Base-by-base conservation (phyloP, 1,140 invertebrate species). In the Popillia japonica region DNA sequence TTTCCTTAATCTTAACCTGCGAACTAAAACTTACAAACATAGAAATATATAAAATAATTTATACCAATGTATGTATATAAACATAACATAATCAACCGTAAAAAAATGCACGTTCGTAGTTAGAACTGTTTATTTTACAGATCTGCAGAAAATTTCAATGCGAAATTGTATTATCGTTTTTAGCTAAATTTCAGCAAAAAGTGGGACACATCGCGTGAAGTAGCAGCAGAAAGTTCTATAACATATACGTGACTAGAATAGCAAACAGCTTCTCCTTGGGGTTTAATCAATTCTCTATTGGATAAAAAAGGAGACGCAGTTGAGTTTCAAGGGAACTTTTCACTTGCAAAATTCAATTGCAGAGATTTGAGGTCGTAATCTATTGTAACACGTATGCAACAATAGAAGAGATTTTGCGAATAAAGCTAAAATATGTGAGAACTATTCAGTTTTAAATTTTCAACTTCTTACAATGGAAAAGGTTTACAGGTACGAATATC, bases 261-360 rank as follows among this genome's bases (percentile, higher is more conserved):
- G 14, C 14, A 17, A 17, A 6, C 2, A 6, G 48, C 48, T 55
- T 14, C 48, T 17, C 48, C 17, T 55, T 55, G n/a, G 9, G n/a
- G 48, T 55, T 55, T 55, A 55, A 55, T 55, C 48, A 55, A 17
- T 55, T 55, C 17, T 55, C 48, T 14, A 3, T 17, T 2, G 14
- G 48, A 55, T 17, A 55, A 55, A 55, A 55, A 17, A 55, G n/a
- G 17, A 20, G 17, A 55, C 17, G 17, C 14, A 55, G 17, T 17
- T 55, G 14, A 17, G 14, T 55, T 55, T 55, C 14, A 55, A 55
- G 48, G 14, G 14, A 55, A 17, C n/a, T 55, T 55, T 55, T 6
- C n/a, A 55, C 48, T 55, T 55, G 48, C 17, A 55, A 55, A 55
- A 55, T 55, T 55, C 48, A 17, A 55, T 55, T 55, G 48, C 17